Conservation (phyloP, 2,888 invertebrate species). For the Caenorhabditis sp. region DNA sequence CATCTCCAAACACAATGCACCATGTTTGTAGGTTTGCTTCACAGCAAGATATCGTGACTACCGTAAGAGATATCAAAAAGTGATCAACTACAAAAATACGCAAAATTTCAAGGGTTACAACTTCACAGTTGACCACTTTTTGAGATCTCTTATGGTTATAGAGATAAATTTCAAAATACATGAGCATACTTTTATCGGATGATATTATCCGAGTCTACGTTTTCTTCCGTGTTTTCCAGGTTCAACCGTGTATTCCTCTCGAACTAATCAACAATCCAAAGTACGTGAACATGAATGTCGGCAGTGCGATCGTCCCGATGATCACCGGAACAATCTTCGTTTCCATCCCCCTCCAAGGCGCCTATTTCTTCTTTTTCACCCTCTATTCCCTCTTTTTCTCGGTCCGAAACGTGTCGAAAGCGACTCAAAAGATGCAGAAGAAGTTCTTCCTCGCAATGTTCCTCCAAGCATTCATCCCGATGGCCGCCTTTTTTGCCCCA, state of each 20-base stretch:
- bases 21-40: too few relatives aligned
- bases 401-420: not conserved
- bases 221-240: too few relatives aligned
- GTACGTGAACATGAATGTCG: constrained; percentile 10
- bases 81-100: too few relatives aligned
- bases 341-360: constrained; percentile 1
- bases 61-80: too few relatives aligned
- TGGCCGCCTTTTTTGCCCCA: not conserved
- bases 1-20: too few relatives aligned
- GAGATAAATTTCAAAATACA: too few relatives aligned
- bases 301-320: not conserved
- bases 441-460: constrained; percentile 26
- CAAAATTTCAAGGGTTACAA: too few relatives aligned
- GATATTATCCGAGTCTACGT: too few relatives aligned
- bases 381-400: constrained; percentile 17
- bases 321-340: not conserved
- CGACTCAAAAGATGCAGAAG: constrained; percentile 14
- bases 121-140: too few relatives aligned
- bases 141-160: too few relatives aligned
- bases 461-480: constrained; percentile 17
- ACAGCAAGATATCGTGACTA: too few relatives aligned
- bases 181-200: too few relatives aligned
- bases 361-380: constrained; percentile 20
- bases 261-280: constrained; percentile 7
- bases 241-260: constrained; percentile 18